Evolutionary conservation across 1,140 invertebrate genomes (phyloP).

Genomic region (Adoxophyes honmai): DNA sequence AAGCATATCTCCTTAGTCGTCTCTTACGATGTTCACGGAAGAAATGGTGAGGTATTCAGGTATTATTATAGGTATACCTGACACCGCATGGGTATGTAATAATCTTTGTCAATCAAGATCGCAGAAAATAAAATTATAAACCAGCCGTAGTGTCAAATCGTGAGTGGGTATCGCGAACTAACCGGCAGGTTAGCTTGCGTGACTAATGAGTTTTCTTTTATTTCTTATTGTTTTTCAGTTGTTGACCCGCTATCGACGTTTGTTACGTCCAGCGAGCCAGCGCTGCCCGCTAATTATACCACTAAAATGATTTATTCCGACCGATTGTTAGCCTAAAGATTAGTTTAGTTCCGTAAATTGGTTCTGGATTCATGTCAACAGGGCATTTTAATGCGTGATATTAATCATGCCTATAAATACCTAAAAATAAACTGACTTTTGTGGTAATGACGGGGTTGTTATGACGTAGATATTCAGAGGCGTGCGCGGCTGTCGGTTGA

Average conservation of each 20-base stretch:
- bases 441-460: background rate
- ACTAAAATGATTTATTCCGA: constrained; percentile 53
- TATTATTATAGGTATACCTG: too few relatives aligned
- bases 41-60: too few relatives aligned
- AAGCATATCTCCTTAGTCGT: too few relatives aligned
- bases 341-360: constrained; percentile 28
- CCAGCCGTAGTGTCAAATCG: constrained; percentile 5
- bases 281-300: constrained; percentile 46
- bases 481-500: too few relatives aligned
- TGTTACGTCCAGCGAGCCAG: constrained; percentile 28
- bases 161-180: constrained; percentile 19
- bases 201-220: constrained; percentile 66
- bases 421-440: constrained; percentile 7
- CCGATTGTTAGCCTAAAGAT: constrained; percentile 34
- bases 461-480: background rate
- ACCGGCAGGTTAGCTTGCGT: constrained; percentile 41
- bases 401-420: constrained; percentile 18
- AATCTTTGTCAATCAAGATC: too few relatives aligned
- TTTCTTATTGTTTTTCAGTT: constrained; percentile 70
- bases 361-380: constrained; percentile 41
- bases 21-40: too few relatives aligned
- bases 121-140: background rate
- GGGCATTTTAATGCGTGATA: constrained; percentile 27
- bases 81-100: too few relatives aligned
- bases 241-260: constrained; percentile 65